Percentiles rank a stretch among this genome's conserved stretches.
Evolutionary conservation across 2,113 vertebrate genomes (phyloP).

Genomic region (Psittacus erithacus): DNA sequence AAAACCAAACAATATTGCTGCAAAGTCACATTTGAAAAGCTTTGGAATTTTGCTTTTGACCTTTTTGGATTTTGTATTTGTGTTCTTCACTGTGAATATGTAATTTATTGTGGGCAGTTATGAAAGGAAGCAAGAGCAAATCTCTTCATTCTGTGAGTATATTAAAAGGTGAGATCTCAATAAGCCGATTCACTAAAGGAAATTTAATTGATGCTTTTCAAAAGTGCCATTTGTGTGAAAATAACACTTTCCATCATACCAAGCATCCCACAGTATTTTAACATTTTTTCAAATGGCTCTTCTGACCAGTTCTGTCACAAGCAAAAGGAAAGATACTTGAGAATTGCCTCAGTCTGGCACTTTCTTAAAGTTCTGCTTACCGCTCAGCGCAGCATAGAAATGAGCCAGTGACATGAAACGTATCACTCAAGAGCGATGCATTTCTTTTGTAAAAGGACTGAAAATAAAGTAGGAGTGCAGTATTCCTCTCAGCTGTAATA

Average conservation of each 20-base stretch:
- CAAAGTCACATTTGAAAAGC: neutral
- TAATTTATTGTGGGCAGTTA: neutral
- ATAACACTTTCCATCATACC: neutral
- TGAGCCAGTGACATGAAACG: neutral
- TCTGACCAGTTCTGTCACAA: neutral
- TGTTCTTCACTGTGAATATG: neutral
- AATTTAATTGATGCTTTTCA: neutral
- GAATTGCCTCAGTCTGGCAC: neutral
- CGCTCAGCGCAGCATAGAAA: neutral
- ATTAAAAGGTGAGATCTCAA: neutral
- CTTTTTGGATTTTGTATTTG: neutral
- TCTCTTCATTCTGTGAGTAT: neutral
- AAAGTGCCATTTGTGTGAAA: neutral
- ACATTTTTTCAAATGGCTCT: neutral
- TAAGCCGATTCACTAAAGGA: fast-evolving
- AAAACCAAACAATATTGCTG: neutral
- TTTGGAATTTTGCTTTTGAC: neutral
- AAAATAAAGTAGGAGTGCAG: neutral
- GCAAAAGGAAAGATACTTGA: neutral
- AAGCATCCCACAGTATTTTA: neutral
- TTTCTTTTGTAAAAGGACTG: neutral
- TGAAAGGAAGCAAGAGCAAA: neutral
- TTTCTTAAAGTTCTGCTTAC: neutral
- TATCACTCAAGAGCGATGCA: neutral
- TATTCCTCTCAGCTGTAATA: neutral